These are phyloP conservation scores for Euura saliciscinereae DNA, from an alignment of 1,140 invertebrate genomes.

Conservation along the genomic window DNA sequence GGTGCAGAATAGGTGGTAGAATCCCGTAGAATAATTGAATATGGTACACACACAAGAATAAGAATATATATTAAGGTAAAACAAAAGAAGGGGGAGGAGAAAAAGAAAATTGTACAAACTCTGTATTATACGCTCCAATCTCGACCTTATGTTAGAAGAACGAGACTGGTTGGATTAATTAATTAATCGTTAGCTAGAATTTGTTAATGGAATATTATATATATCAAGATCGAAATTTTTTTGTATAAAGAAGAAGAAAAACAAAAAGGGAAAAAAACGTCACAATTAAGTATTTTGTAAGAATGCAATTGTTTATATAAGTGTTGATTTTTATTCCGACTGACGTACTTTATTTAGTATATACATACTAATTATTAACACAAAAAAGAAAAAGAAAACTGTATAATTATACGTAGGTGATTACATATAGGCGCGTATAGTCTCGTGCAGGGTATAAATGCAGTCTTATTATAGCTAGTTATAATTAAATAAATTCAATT, in stretches of 20 bases:
- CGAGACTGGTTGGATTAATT: too few species aligned
- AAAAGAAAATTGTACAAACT: conserved; percentile 38
- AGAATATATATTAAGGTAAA: background rate
- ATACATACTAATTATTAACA: too few species aligned
- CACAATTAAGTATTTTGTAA: conserved; percentile 21
- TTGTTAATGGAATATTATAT: conserved; percentile 19
- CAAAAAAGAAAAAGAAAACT: too few species aligned
- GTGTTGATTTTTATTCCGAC: background rate
- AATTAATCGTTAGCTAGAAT: background rate
- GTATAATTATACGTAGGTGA: too few species aligned
- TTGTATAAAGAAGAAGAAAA: conserved; percentile 27
- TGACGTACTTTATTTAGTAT: background rate
- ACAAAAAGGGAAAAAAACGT: conserved; percentile 11
- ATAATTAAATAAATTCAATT: too few species aligned
- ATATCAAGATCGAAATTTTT: conserved; percentile 33
- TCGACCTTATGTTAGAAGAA: background rate
- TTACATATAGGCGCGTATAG: too few species aligned
- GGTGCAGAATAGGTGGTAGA: too few species aligned
- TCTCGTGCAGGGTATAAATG: too few species aligned
- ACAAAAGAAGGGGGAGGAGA: background rate
- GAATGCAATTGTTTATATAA: background rate
- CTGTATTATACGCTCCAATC: conserved; percentile 36
- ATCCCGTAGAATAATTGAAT: too few species aligned
- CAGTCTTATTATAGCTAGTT: too few species aligned
- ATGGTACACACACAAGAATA: background rate